Evolutionary conservation across 2,888 invertebrate species (phyloP).

Genomic region (Germaria angustata): DNA sequence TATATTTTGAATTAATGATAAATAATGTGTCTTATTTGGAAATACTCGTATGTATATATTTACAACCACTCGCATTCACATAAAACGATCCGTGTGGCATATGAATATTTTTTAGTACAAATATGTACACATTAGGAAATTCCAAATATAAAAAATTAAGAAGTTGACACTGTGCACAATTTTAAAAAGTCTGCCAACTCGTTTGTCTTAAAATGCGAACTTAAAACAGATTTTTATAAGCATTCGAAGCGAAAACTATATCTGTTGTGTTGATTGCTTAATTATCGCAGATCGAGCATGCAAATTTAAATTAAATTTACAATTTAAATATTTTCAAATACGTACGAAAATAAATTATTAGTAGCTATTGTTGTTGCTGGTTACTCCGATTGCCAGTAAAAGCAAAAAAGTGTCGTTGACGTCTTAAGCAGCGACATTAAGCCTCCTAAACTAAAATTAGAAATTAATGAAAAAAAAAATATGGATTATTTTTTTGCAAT

Average conservation of each 20-base stretch:
- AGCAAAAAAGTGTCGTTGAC: neutral
- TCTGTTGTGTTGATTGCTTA: slow-evolving; percentile 55
- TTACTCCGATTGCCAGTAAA: neutral
- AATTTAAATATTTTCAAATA: slow-evolving; percentile 60
- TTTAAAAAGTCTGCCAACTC: slow-evolving; percentile 30
- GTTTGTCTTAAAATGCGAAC: slow-evolving; percentile 8
- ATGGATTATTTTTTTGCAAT: neutral
- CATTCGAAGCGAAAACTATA: slow-evolving; percentile 39
- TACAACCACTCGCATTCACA: neutral
- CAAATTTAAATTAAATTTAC: slow-evolving; percentile 39
- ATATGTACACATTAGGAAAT: slow-evolving; percentile 65
- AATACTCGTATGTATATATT: neutral
- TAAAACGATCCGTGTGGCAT: slow-evolving; percentile 48
- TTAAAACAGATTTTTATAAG: slow-evolving; percentile 50
- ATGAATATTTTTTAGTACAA: slow-evolving; percentile 38
- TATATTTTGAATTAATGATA: slow-evolving; percentile 52
- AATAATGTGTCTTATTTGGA: slow-evolving; percentile 4
- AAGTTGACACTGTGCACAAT: neutral
- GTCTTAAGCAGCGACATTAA: neutral
- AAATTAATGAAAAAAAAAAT: slow-evolving; percentile 47
- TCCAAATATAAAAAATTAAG: slow-evolving; percentile 25
- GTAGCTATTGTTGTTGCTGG: neutral
- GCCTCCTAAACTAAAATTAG: slow-evolving; percentile 40
- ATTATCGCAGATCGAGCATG: slow-evolving; percentile 40
- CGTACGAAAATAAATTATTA: neutral